These are phyloP conservation scores for Trissonchulus sp. DNA, from an alignment of 2,888 invertebrate genomes.

Conservation along the genomic window DNA sequence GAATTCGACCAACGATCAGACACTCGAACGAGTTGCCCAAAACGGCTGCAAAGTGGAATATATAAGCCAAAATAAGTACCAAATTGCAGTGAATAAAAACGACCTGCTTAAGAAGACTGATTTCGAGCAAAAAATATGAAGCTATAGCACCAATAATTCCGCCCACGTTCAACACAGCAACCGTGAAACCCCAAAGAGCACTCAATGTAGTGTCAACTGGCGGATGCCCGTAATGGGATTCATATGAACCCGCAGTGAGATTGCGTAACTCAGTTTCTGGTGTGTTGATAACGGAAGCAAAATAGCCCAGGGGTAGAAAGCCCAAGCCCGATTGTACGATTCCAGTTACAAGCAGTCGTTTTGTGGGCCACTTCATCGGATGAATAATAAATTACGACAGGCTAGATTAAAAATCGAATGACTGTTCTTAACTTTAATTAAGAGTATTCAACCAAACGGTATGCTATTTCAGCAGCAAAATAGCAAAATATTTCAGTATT, in stretches of 20 bases:
- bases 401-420: too few relatives aligned
- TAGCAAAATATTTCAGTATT: too few relatives aligned
- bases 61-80: background rate
- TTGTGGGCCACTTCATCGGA: too few relatives aligned
- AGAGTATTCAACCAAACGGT: too few relatives aligned
- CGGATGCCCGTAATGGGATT: background rate
- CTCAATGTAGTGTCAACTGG: background rate
- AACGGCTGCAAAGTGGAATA: background rate
- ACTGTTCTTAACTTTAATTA: too few relatives aligned
- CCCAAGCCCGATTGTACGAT: background rate
- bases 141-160: background rate
- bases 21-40: background rate
- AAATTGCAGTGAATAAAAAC: background rate
- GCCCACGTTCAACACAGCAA: background rate
- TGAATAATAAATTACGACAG: too few relatives aligned
- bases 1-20: background rate
- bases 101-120: background rate
- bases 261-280: background rate
- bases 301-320: background rate
- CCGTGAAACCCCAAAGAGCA: background rate
- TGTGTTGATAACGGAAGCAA: background rate
- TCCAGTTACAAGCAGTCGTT: background rate
- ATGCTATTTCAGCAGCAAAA: too few relatives aligned
- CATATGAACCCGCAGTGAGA: background rate
- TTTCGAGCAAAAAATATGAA: background rate